These are phyloP conservation scores for Dioctria rufipes DNA, from an alignment of 2,888 invertebrate genomes.

Conservation along the genomic window DNA sequence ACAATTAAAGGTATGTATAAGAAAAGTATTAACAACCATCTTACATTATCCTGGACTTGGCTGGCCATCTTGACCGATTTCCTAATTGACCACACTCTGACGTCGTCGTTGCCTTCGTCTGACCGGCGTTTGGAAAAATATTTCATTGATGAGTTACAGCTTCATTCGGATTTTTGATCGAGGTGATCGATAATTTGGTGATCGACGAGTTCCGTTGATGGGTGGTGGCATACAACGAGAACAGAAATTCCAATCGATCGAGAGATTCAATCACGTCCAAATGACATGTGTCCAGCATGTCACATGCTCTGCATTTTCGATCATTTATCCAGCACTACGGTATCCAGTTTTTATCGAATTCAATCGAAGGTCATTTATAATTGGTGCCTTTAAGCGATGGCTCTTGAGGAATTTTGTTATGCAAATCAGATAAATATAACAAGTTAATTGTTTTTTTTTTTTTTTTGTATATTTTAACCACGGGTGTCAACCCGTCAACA, in stretches of 20 bases:
- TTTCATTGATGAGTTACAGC: slow-evolving; percentile 47
- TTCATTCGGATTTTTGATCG: slow-evolving; percentile 32
- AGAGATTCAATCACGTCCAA: slow-evolving; percentile 53
- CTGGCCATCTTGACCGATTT: slow-evolving; percentile 27
- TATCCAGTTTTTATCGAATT: slow-evolving; percentile 39
- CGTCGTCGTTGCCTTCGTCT: not conserved
- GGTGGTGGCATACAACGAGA: not conserved
- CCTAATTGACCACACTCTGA: slow-evolving; percentile 21
- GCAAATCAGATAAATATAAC: slow-evolving; percentile 44
- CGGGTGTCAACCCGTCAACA: slow-evolving; percentile 38
- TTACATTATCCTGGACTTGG: slow-evolving; percentile 13
- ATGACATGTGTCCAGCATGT: slow-evolving; percentile 45
- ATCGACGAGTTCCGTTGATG: slow-evolving; percentile 27
- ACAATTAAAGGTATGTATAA: slow-evolving; percentile 35
- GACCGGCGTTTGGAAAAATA: not conserved
- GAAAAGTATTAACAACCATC: slow-evolving; percentile 26
- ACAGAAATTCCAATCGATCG: slow-evolving; percentile 46
- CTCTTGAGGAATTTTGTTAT: slow-evolving; percentile 1
- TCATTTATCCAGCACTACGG: slow-evolving; percentile 16
- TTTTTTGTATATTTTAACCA: not conserved
- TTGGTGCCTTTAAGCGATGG: slow-evolving; percentile 36
- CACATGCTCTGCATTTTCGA: slow-evolving; percentile 44
- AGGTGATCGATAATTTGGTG: slow-evolving; percentile 47
- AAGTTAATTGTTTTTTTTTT: slow-evolving; percentile 35
- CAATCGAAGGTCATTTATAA: slow-evolving; percentile 46